Evolutionary conservation across 2,113 vertebrate genomes (phyloP).

Genomic region (Dendrocopos noguchii): DNA sequence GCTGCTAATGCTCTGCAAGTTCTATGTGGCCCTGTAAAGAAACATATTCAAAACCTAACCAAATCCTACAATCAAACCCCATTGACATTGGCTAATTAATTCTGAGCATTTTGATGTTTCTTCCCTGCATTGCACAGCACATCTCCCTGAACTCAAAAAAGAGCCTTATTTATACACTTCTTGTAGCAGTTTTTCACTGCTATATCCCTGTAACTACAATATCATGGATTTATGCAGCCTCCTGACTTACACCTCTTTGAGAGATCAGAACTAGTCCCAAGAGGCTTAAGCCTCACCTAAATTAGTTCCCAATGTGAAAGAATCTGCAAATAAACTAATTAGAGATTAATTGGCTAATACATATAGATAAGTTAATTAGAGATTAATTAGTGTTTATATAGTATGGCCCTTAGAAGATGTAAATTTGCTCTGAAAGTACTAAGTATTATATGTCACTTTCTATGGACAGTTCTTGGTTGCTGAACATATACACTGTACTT

Average conservation of each 20-base stretch:
- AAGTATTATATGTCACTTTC: neutral
- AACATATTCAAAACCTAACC: neutral
- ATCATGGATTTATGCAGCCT: neutral
- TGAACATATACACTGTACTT: neutral
- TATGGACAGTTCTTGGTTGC: neutral
- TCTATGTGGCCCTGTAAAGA: neutral
- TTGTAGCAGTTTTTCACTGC: slow-evolving; percentile 16
- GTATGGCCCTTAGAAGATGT: slow-evolving; percentile 38
- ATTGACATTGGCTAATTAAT: neutral
- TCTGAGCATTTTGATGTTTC: neutral
- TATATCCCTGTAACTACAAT: neutral
- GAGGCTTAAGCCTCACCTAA: slow-evolving; percentile 35
- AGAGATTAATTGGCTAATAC: slow-evolving; percentile 64
- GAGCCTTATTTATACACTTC: slow-evolving; percentile 23
- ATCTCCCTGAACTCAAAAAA: slow-evolving; percentile 12
- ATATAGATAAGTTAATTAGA: slow-evolving; percentile 62
- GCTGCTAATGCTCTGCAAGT: neutral
- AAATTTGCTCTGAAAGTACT: slow-evolving; percentile 38
- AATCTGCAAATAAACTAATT: slow-evolving; percentile 66
- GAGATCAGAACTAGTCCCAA: slow-evolving; percentile 31
- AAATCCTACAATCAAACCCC: neutral
- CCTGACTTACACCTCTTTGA: slow-evolving; percentile 12
- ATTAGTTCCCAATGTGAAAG: slow-evolving; percentile 42
- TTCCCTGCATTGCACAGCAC: neutral
- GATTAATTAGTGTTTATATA: slow-evolving; percentile 60